phyloP scores from a whole-genome alignment of 2,888 invertebrate genomes.

The Pecten maximus region DNA sequence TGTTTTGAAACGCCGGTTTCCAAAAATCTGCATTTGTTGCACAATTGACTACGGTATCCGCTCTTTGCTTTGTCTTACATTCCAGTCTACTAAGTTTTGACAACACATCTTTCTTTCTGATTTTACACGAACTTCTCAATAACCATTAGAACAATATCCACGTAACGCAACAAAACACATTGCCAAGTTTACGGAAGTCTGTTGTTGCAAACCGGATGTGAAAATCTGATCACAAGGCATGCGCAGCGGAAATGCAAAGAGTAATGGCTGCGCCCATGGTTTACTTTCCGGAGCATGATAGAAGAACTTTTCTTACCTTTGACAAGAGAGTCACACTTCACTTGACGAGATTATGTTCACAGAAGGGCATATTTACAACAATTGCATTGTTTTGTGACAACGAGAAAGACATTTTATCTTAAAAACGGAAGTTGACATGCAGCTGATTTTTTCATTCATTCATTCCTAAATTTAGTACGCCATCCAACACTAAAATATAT shows the following conservation, averaged over 20 bases:
- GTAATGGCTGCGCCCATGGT: slow-evolving; percentile 52
- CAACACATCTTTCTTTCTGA: background rate
- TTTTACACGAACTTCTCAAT: background rate
- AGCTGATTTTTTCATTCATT: background rate
- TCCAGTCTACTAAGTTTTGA: background rate
- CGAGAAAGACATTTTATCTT: background rate
- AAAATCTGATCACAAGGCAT: background rate
- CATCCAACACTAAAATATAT: background rate
- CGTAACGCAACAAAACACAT: background rate
- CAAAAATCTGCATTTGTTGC: background rate
- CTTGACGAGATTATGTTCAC: background rate
- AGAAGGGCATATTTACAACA: background rate
- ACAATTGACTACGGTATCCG: background rate
- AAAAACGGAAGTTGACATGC: background rate
- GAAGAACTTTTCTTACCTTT: background rate
- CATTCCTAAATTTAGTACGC: background rate
- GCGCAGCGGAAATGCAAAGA: slow-evolving; percentile 43
- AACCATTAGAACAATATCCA: background rate
- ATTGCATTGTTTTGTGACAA: background rate
- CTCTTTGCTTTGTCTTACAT: background rate
- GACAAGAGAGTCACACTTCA: background rate
- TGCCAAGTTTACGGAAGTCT: slow-evolving; percentile 43
- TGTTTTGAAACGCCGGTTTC: background rate
- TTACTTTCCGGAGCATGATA: slow-evolving; percentile 2
- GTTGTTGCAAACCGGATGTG: background rate